These are phyloP conservation scores for Diploscapter pachys DNA, from an alignment of 1,140 invertebrate species.

Conservation along the genomic window DNA sequence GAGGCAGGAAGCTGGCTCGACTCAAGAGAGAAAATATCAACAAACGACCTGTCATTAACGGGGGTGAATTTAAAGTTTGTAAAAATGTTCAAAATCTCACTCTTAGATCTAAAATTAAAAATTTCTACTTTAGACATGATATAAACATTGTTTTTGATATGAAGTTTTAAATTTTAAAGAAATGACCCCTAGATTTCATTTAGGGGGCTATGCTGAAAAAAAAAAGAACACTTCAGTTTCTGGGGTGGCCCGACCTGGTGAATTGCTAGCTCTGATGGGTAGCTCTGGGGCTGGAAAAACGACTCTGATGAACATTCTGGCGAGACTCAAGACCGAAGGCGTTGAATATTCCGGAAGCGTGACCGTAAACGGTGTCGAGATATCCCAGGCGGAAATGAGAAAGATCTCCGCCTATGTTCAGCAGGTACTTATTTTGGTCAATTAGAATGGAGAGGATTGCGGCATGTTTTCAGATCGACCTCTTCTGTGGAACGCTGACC, in stretches of 20 bases:
- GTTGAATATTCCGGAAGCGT: constrained; percentile 27
- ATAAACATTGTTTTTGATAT: too few species aligned
- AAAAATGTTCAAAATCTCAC: too few species aligned
- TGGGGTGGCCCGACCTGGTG: constrained; percentile 80
- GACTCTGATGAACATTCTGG: constrained; percentile 82
- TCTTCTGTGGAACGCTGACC: constrained; percentile 64
- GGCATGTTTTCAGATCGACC: constrained; percentile 56
- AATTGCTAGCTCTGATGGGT: constrained; percentile 84
- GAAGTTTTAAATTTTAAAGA: too few species aligned
- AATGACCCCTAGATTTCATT: too few species aligned
- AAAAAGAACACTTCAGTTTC: constrained; percentile 65
- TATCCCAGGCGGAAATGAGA: constrained; percentile 30
- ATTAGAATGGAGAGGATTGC: too few species aligned
- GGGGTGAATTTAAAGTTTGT: too few species aligned
- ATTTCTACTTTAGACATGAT: too few species aligned
- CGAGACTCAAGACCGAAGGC: constrained; percentile 29
- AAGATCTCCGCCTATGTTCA: constrained; percentile 63
- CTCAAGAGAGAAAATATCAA: too few species aligned
- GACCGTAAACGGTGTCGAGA: constrained; percentile 40
- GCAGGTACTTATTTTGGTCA: constrained; percentile 53
- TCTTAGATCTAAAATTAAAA: too few species aligned
- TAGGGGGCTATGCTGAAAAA: too few species aligned
- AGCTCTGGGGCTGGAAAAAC: constrained; percentile 88
- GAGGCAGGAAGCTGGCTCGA: too few species aligned
- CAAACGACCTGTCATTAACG: too few species aligned